Percentiles rank a stretch among this genome's conserved stretches.
phyloP scores from a whole-genome alignment of 2,113 vertebrate genomes.

The Neolamprologus fasciatus region DNA sequence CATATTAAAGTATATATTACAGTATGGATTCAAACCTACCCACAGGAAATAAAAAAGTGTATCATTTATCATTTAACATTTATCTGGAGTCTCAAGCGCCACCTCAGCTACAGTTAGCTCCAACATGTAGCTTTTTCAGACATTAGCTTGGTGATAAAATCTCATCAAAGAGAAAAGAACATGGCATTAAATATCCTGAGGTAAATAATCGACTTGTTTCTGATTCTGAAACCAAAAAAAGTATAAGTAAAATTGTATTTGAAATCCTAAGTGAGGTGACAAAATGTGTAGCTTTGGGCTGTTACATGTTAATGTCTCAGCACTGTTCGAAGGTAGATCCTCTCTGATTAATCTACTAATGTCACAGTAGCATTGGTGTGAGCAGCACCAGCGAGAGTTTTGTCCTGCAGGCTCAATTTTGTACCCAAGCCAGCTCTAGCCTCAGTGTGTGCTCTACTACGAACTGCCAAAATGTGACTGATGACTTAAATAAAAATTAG shows the following conservation, averaged over 20 bases:
- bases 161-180: background rate
- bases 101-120: background rate
- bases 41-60: background rate
- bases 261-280: background rate
- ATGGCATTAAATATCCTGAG: background rate
- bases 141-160: background rate
- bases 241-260: background rate
- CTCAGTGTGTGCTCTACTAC: background rate
- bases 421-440: background rate
- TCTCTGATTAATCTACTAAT: background rate
- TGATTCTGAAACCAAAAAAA: background rate
- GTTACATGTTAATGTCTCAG: background rate
- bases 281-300: background rate
- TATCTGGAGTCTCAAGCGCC: background rate
- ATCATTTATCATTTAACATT: background rate
- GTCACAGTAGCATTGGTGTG: background rate
- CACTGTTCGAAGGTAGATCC: background rate
- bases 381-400: background rate
- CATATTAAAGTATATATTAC: background rate
- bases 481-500: slow-evolving; percentile 27
- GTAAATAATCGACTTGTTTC: background rate
- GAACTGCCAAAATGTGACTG: background rate
- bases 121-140: background rate
- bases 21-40: background rate
- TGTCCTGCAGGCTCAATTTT: slow-evolving; percentile 8